Percentiles rank a stretch among this genome's conserved stretches.
phyloP scores from a whole-genome alignment of 2,113 vertebrate genomes.

The Tretioscincus oriximinensis region DNA sequence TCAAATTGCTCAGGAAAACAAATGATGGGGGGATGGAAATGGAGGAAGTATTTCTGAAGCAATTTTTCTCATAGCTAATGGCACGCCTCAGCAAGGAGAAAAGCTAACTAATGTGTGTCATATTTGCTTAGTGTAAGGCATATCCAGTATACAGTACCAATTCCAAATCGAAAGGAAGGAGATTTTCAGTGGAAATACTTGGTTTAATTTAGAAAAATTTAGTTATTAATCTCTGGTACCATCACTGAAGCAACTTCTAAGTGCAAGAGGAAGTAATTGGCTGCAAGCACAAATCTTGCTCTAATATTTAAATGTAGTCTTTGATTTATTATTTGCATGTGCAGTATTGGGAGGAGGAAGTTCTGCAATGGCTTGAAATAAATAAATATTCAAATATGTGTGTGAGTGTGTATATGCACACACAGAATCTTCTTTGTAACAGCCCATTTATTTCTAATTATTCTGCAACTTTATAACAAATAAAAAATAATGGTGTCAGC shows the following conservation, averaged over 20 bases:
- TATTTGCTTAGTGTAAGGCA: conserved; percentile 61
- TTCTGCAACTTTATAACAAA: too few relatives aligned
- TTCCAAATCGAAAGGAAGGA: conserved; percentile 39
- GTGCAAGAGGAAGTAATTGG: conserved; percentile 72
- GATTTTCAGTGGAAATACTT: conserved; percentile 67
- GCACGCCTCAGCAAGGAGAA: conserved; percentile 56
- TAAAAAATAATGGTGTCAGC: too few relatives aligned
- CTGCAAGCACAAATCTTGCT: conserved; percentile 69
- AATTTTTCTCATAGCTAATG: conserved; percentile 69
- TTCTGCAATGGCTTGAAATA: conserved; percentile 58
- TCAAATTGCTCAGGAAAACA: conserved; percentile 67
- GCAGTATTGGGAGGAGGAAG: conserved; percentile 62
- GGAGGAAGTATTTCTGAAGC: conserved; percentile 66
- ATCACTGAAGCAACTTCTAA: conserved; percentile 75
- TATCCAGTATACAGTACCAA: conserved; percentile 48
- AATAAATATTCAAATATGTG: conserved; percentile 24
- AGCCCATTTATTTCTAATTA: too few relatives aligned
- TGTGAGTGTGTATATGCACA: too few relatives aligned
- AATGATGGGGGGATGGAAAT: conserved; percentile 63
- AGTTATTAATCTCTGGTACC: conserved; percentile 80
- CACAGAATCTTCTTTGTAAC: too few relatives aligned
- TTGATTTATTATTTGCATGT: conserved; percentile 75
- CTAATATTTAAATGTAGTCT: conserved; percentile 71
- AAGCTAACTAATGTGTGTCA: conserved; percentile 66
- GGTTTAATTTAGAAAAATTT: conserved; percentile 76